phyloP scores from a whole-genome alignment of 2,113 vertebrate species.

The Halichoerus grypus region DNA sequence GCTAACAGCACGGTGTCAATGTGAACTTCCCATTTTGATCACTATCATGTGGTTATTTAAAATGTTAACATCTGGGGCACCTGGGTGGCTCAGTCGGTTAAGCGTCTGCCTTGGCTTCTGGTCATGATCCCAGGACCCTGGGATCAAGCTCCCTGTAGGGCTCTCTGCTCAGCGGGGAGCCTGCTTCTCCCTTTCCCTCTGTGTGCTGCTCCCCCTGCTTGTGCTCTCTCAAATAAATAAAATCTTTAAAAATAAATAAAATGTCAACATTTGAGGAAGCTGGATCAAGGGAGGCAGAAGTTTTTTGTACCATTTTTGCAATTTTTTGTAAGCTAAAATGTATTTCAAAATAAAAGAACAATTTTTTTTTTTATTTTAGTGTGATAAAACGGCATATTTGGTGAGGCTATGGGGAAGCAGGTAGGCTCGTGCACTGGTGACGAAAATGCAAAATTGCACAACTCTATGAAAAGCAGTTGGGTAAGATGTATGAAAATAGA shows the following conservation, averaged over 20 bases:
- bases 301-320: background rate
- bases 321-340: background rate
- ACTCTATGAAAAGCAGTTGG: fast-evolving
- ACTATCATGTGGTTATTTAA: background rate
- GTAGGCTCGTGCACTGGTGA: background rate
- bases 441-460: too few relatives aligned
- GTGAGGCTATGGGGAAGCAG: background rate
- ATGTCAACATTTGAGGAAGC: background rate
- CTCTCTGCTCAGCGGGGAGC: too few relatives aligned
- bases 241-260: background rate
- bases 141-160: too few relatives aligned
- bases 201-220: background rate
- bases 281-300: background rate
- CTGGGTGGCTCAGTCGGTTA: too few relatives aligned
- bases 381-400: fast-evolving
- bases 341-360: constrained; percentile 35
- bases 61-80: background rate
- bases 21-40: background rate
- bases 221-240: background rate
- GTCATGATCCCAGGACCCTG: too few relatives aligned
- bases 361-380: background rate
- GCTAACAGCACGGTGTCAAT: fast-evolving
- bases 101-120: too few relatives aligned
- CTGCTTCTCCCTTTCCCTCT: background rate
- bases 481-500: fast-evolving